These are phyloP conservation scores for Margarornis squamiger DNA, from an alignment of 2,797 vertebrate genomes.

Conservation along the genomic window DNA sequence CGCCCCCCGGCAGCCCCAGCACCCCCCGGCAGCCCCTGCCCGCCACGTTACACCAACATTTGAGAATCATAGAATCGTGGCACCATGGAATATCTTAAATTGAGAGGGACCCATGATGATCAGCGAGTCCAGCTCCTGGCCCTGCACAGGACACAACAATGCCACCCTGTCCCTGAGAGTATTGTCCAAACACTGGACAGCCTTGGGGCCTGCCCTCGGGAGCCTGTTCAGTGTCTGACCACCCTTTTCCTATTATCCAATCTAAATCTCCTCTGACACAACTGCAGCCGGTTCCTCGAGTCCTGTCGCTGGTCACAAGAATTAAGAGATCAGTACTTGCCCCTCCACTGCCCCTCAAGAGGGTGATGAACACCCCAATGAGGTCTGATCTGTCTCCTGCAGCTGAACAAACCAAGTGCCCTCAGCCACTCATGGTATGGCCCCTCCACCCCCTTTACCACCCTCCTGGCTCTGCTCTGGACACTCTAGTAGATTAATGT, in stretches of 20 bases:
- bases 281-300: accelerated
- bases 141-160: neutral
- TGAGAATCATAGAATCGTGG: accelerated
- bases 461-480: accelerated
- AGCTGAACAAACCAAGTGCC: neutral
- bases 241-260: neutral
- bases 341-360: accelerated
- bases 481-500: neutral
- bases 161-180: neutral
- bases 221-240: accelerated
- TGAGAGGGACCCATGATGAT: neutral
- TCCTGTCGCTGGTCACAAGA: neutral
- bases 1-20: neutral
- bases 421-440: neutral
- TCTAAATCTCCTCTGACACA: neutral
- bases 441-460: neutral
- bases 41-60: accelerated
- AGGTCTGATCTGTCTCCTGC: neutral
- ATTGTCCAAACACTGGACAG: neutral
- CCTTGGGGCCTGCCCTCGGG: too few species aligned
- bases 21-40: neutral
- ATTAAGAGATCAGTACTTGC: neutral
- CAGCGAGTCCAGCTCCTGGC: neutral
- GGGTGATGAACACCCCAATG: accelerated
- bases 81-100: accelerated